Percentiles rank a stretch among this genome's conserved stretches.
These are phyloP conservation scores for Ennomos quercinarius DNA, from an alignment of 2,888 invertebrate genomes.

Conservation along the genomic window DNA sequence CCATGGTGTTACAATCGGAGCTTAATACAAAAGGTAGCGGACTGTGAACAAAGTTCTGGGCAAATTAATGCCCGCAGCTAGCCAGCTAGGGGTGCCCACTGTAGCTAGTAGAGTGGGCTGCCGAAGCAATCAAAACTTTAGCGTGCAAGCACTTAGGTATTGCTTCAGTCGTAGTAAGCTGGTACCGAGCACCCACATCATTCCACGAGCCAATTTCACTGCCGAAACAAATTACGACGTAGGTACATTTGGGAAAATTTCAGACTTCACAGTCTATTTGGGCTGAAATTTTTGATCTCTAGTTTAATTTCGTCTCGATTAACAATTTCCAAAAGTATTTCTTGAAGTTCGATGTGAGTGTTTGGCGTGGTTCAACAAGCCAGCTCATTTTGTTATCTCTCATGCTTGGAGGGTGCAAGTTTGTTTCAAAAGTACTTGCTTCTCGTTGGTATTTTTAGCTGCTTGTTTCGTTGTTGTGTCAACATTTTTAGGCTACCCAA, in stretches of 20 bases:
- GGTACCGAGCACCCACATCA: slow-evolving; percentile 10
- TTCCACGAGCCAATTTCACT: slow-evolving; percentile 16
- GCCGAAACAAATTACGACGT: slow-evolving; percentile 14
- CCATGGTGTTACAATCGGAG: slow-evolving; percentile 28
- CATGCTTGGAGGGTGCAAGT: no score
- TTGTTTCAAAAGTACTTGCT: no score
- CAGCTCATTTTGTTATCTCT: no score
- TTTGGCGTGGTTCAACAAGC: no score
- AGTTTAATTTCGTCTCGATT: no score
- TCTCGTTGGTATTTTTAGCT: no score
- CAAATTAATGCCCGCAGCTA: slow-evolving; percentile 52
- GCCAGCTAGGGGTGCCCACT: slow-evolving; percentile 21
- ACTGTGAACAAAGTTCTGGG: slow-evolving; percentile 53
- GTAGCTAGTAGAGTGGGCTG: slow-evolving; percentile 11
- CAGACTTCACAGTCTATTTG: background rate
- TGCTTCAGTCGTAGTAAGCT: slow-evolving; percentile 22
- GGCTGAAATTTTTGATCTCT: background rate
- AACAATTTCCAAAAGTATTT: no score
- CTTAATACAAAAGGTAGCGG: slow-evolving; percentile 31
- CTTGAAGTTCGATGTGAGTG: no score
- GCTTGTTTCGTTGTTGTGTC: no score
- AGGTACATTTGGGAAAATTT: slow-evolving; percentile 3
- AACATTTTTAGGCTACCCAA: no score
- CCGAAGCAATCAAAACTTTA: slow-evolving; percentile 42
- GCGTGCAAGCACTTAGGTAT: slow-evolving; percentile 20